Evolutionary conservation across 2,113 vertebrate genomes (phyloP), one percentile per base, ranked within the genome.

Genomic region (Sterrhoptilus dennistouni): DNA sequence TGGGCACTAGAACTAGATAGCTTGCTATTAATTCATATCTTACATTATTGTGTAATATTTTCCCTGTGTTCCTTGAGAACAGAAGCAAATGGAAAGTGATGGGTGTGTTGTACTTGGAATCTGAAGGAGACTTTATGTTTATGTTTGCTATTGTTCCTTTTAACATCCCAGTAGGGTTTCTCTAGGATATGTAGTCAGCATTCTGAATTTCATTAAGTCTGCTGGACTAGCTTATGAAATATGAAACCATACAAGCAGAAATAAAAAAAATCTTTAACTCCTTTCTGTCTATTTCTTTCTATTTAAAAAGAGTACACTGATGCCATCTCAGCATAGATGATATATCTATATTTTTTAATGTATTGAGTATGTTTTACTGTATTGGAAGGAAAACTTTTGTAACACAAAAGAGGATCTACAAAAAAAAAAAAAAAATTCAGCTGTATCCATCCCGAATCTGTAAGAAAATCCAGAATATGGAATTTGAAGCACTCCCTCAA

Each of bases 61-160:
- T 65, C 14, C 17, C 17, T 9, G 6, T 57, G 12, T 72, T 93
- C 23, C 75, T 49, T 40, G 42, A 38, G 40, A 91, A 91, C 18
- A 80, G 57, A 74, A 87, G 74, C 68, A 93, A 79, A 87, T 49
- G 23, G 57, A 61, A 45, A 88, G 33, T 65, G 52, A 91, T 70
- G 47, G 25, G n/a, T 65, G 38, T 93, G 33, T 50, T 81, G 29
- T 49, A 85, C 78, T 79, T 74, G 75, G 59, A 93, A 90, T 69
- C 50, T 86, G 84, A 84, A 91, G 64, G 29, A 90, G 27, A 76
- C 15, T 85, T 85, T 50, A 29, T 69, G 29, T 93, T 90, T 84
- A 52, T 92, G 50, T 68, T 93, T 94, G 36, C 57, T 76, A 57
- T 93, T 96, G 74, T 87, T 93, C 61, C 85, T 94, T 92, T 86